Percentiles rank a stretch among this genome's conserved stretches.
These are phyloP conservation scores for Caenorhabditis virilis DNA, from an alignment of 2,888 invertebrate genomes.

Conservation along the genomic window DNA sequence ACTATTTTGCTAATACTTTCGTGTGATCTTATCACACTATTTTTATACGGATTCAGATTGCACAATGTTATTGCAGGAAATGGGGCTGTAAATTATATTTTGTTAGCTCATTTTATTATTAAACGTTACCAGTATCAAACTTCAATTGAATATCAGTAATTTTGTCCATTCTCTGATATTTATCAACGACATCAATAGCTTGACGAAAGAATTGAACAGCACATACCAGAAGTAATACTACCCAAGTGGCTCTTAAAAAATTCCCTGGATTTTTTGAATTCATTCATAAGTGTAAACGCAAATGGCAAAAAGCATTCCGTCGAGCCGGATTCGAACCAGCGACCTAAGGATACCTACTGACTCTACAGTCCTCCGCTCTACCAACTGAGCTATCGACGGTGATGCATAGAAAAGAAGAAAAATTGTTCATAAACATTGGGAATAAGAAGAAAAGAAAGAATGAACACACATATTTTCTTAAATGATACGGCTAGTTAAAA, in stretches of 20 bases:
- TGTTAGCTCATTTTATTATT: constrained; percentile 2
- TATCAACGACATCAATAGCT: constrained; percentile 56
- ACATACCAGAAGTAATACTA: constrained; percentile 51
- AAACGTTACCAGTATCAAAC: constrained; percentile 54
- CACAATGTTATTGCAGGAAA: constrained; percentile 66
- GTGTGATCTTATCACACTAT: constrained; percentile 55
- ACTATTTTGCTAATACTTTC: constrained; percentile 63
- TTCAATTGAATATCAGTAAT: constrained; percentile 65
- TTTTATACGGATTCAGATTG: constrained; percentile 65
- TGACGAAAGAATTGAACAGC: constrained; percentile 57
- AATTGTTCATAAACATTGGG: too few relatives aligned
- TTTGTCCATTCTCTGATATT: constrained; percentile 61
- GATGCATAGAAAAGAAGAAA: too few relatives aligned
- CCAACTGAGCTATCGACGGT: constrained; percentile 54
- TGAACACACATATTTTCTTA: too few relatives aligned
- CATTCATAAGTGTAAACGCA: too few relatives aligned
- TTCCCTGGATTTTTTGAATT: too few relatives aligned
- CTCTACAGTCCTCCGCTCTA: constrained; percentile 51
- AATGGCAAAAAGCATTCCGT: too few relatives aligned
- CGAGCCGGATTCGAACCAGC: constrained; percentile 61
- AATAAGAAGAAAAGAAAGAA: too few relatives aligned
- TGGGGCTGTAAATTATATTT: constrained; percentile 49
- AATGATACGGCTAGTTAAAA: too few relatives aligned
- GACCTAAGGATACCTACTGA: constrained; percentile 52
- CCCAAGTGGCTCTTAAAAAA: constrained; percentile 51